Base-by-base conservation (phyloP, 2,113 vertebrate genomes). In the Diphyllodes magnificus region DNA sequence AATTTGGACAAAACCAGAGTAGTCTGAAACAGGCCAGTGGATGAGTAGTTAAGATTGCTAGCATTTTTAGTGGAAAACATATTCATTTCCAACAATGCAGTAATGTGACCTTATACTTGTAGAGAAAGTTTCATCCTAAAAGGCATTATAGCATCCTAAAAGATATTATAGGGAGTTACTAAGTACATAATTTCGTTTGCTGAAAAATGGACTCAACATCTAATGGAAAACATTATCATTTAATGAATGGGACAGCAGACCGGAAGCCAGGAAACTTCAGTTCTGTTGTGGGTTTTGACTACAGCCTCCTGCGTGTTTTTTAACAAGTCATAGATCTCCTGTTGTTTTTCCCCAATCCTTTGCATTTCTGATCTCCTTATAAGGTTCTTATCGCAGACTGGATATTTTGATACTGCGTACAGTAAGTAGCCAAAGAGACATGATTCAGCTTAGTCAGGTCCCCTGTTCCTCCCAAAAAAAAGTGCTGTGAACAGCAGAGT, bases 381-480 rank as follows among this genome's bases (percentile, higher is more conserved):
- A 57, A 65, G 3, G 40, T 66, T 89, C 35, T 44, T 51, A 7
- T 6, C 44, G n/a, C 27, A 56, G 30, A 56, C 10, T 66, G 16
- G 5, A 15, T 84, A 84, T 85, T 91, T 89, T 59, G 22, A 47
- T 13, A 59, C 8, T 20, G 5, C 13, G 30, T 45, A 44, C 3
- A 79, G 8, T 10, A 54, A 78, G 25, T 4, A 63, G 25, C 59
- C 11, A 80, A 66, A 71, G 19, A 84, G 24, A 78, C 1, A 3
- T 3, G 13, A 71, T 64, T 71, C 27, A n/a, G 4, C 33, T 75
- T 68, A 59, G 20, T 42, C 35, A 68, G 11, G 35, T 64, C 17
- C 9, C 0, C 2, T 11, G 45, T 9, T 10, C 13, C 4, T 31
- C 25, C 15, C 9, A 0, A 25, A 50, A 37, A 40, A 56, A 59